phyloP scores from a whole-genome alignment of 1,140 invertebrate species.

The Drosophila oshimai region DNA sequence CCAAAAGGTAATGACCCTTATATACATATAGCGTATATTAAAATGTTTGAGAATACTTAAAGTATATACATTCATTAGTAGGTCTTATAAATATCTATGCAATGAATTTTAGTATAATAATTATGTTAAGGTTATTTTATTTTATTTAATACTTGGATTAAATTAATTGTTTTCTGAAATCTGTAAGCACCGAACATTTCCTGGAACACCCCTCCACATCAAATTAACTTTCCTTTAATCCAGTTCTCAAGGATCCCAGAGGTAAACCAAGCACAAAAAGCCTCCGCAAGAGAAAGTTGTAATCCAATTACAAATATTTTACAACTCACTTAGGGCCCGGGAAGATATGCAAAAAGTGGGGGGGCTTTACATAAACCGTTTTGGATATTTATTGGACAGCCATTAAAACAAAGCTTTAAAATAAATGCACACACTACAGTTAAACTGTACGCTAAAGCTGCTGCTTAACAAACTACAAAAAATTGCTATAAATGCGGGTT shows the following conservation, averaged over 20 bases:
- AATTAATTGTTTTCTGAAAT: too few relatives aligned
- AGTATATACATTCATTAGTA: too few relatives aligned
- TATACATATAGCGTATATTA: background rate
- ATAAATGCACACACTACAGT: conserved; percentile 56
- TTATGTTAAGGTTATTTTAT: too few relatives aligned
- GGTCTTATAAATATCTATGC: too few relatives aligned
- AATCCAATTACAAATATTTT: conserved; percentile 3
- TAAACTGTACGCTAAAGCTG: conserved; percentile 42
- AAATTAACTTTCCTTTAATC: background rate
- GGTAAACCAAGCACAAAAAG: background rate
- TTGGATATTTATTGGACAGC: conserved; percentile 52
- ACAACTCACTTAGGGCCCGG: background rate
- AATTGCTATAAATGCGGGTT: conserved; percentile 30
- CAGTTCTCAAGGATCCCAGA: background rate
- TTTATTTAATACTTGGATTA: too few relatives aligned
- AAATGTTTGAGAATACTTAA: background rate
- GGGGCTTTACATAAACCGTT: conserved; percentile 32
- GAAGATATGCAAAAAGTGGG: background rate
- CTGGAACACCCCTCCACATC: background rate
- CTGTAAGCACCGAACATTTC: background rate
- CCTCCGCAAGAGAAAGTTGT: background rate
- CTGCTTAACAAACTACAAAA: conserved; percentile 37
- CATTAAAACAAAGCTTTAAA: conserved; percentile 48
- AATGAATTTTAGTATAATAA: too few relatives aligned
- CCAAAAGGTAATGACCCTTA: too few relatives aligned